Evolutionary conservation across 2,113 vertebrate genomes (phyloP).

Genomic region (Lamprologus lemairii): DNA sequence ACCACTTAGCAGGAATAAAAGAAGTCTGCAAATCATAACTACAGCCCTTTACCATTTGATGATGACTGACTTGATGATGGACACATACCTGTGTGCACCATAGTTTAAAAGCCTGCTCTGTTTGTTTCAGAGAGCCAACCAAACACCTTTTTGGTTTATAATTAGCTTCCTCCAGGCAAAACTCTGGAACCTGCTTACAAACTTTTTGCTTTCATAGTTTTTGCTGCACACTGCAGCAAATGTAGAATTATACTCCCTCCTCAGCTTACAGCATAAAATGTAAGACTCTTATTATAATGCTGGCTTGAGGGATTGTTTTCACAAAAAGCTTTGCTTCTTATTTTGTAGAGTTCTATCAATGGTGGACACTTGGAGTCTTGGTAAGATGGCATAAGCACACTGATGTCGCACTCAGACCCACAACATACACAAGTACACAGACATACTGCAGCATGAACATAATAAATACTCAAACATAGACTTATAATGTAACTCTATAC

Average conservation of each 20-base stretch:
- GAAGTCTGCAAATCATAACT: background rate
- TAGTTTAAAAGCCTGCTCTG: background rate
- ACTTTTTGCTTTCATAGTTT: background rate
- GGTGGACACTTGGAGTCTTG: slow-evolving; percentile 73
- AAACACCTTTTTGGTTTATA: background rate
- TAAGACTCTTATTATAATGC: slow-evolving; percentile 22
- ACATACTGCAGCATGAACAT: background rate
- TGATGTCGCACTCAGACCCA: background rate
- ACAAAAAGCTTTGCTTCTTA: slow-evolving; percentile 7
- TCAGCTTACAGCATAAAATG: background rate
- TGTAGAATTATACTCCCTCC: background rate
- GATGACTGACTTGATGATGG: background rate
- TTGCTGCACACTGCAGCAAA: background rate
- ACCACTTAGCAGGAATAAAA: background rate
- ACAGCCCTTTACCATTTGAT: background rate
- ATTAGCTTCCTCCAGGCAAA: slow-evolving; percentile 2
- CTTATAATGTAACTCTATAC: background rate
- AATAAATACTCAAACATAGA: background rate
- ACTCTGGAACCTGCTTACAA: slow-evolving; percentile 8
- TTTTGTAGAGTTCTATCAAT: slow-evolving; percentile 80
- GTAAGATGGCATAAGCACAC: slow-evolving; percentile 67
- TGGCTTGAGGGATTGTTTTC: slow-evolving; percentile 32
- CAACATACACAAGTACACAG: background rate
- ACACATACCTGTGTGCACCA: background rate
- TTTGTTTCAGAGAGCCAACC: slow-evolving; percentile 12